phyloP scores from a whole-genome alignment of 1,140 invertebrate species.

The Drosophila takahashii region DNA sequence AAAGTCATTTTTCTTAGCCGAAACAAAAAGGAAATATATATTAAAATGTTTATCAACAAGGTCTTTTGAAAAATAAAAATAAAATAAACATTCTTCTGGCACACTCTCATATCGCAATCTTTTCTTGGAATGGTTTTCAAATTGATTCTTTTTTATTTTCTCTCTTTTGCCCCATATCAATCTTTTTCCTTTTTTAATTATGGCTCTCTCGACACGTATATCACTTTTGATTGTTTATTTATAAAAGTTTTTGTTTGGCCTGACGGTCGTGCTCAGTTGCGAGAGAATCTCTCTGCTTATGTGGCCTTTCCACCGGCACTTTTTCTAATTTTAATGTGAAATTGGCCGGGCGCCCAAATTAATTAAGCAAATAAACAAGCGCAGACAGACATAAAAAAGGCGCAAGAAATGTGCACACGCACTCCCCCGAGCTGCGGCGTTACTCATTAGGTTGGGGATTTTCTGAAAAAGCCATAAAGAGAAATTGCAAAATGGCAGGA shows the following conservation, averaged over 20 bases:
- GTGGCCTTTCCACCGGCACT: neutral
- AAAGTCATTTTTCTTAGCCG: neutral
- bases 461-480: conserved; percentile 35
- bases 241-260: conserved; percentile 23
- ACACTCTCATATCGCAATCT: neutral
- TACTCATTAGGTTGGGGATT: conserved; percentile 11
- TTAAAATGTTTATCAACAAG: neutral
- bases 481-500: conserved; percentile 32
- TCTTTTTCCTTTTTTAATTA: conserved; percentile 45
- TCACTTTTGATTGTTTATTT: conserved; percentile 41
- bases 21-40: conserved; percentile 1
- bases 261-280: conserved; percentile 24
- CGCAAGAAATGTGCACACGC: neutral
- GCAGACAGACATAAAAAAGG: conserved; percentile 4
- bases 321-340: conserved; percentile 56
- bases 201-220: conserved; percentile 9
- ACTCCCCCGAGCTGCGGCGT: neutral
- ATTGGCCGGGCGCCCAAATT: conserved; percentile 57
- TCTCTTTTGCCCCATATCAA: conserved; percentile 30
- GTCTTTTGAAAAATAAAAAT: neutral
- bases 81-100: neutral
- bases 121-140: no score
- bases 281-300: conserved; percentile 17
- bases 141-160: neutral
- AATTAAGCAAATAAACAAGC: conserved; percentile 54